Percentiles rank a stretch among this genome's conserved stretches.
Evolutionary conservation across 2,888 invertebrate genomes (phyloP).

Genomic region (Congeria kusceri): DNA sequence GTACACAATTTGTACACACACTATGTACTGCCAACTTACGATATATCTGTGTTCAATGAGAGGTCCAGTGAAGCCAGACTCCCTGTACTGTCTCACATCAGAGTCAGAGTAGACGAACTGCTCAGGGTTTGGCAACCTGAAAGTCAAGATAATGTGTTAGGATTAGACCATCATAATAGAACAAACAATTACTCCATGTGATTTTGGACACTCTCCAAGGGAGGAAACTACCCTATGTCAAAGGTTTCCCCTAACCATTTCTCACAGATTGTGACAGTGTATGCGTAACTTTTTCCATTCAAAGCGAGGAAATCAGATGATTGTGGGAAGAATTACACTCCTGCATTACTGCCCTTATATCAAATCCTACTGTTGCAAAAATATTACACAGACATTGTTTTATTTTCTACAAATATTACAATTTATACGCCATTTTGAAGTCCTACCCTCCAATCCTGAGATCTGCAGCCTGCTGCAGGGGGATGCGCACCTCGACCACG

Average conservation of each 20-base stretch:
- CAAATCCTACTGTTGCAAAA: neutral
- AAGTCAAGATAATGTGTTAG: constrained; percentile 11
- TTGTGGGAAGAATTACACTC: no score
- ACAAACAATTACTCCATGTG: no score
- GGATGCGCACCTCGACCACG: constrained; percentile 66
- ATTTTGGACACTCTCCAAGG: no score
- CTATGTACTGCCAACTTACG: constrained; percentile 86
- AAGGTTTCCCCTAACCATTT: no score
- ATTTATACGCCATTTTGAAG: neutral
- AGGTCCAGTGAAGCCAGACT: constrained; percentile 88
- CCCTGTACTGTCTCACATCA: constrained; percentile 63
- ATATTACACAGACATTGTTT: neutral
- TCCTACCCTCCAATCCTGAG: constrained; percentile 76
- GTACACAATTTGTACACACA: no score
- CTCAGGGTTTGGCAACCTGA: constrained; percentile 76
- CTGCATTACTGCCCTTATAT: no score
- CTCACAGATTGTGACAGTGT: no score
- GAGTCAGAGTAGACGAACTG: constrained; percentile 77
- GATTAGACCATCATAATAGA: no score
- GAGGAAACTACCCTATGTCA: no score
- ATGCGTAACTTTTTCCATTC: no score
- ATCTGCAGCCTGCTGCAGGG: constrained; percentile 74
- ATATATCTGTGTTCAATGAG: constrained; percentile 96
- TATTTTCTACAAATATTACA: neutral
- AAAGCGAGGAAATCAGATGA: no score